Conservation (phyloP, 2,888 invertebrate genomes). For the Drosophila longiperda region DNA sequence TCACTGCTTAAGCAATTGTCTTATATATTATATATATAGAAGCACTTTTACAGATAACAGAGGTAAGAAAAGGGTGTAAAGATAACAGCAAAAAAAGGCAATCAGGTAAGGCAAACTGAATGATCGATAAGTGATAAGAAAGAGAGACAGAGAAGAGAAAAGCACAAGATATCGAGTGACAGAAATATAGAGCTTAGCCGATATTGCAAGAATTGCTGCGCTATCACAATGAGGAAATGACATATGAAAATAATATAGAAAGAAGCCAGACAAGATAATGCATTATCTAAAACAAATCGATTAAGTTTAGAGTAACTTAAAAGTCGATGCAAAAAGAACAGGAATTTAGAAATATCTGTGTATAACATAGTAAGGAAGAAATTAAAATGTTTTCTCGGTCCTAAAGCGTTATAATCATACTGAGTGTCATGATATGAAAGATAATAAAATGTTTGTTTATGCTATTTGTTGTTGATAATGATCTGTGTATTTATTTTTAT, state of each 20-base stretch:
- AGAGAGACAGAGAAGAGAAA: neutral
- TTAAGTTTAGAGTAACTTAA: neutral
- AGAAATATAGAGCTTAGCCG: neutral
- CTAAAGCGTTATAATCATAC: neutral
- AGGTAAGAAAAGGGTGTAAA: constrained; percentile 19
- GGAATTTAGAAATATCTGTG: neutral
- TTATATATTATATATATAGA: constrained; percentile 14
- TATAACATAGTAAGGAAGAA: neutral
- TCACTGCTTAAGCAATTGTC: constrained; percentile 33
- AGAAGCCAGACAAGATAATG: neutral
- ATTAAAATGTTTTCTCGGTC: neutral
- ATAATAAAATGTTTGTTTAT: neutral
- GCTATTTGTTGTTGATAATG: neutral
- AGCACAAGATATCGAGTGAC: neutral
- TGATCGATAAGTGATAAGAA: constrained; percentile 31
- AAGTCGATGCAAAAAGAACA: too few species aligned
- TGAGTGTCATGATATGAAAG: neutral
- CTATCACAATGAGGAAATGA: neutral
- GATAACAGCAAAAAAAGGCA: constrained; percentile 30
- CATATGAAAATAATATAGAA: neutral
- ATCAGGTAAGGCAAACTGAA: constrained; percentile 16
- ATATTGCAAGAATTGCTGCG: neutral
- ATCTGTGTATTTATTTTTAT: constrained; percentile 1
- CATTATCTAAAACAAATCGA: neutral
- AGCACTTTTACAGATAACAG: constrained; percentile 1